Percentiles rank a stretch among this genome's conserved stretches.
phyloP scores from a whole-genome alignment of 2,113 vertebrate species.

The Trichomycterus rosablanca region DNA sequence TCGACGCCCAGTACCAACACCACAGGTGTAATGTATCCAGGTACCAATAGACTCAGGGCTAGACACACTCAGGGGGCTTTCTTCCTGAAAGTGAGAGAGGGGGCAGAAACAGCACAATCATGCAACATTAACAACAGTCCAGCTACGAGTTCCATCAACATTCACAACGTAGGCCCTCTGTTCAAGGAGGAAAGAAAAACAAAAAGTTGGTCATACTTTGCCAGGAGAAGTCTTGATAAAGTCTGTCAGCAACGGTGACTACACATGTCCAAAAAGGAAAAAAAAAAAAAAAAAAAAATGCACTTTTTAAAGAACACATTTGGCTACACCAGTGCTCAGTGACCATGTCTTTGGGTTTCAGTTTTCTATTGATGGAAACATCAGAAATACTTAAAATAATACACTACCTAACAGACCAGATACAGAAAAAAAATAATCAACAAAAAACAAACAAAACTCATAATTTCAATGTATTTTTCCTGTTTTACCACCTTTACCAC shows the following conservation, averaged over 20 bases:
- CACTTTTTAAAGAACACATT: conserved; percentile 6
- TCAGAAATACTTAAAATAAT: too few species aligned
- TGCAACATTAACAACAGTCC: conserved; percentile 83
- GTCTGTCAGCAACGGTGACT: conserved; percentile 53
- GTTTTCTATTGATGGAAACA: neutral
- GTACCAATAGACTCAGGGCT: conserved; percentile 93
- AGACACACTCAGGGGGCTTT: conserved; percentile 95
- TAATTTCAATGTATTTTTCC: too few species aligned
- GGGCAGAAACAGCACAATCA: conserved; percentile 79
- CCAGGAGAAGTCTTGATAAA: conserved; percentile 46
- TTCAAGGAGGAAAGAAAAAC: conserved; percentile 2
- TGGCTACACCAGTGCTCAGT: too few species aligned
- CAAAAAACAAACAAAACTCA: too few species aligned
- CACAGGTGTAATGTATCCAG: conserved; percentile 94
- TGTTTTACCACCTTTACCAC: too few species aligned
- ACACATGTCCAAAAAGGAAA: conserved; percentile 42
- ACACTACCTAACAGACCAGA: neutral
- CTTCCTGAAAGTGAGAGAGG: conserved; percentile 91
- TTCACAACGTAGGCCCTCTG: conserved; percentile 39
- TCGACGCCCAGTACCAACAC: conserved; percentile 93
- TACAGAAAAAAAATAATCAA: too few species aligned
- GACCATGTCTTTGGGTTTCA: too few species aligned
- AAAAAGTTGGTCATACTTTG: conserved; percentile 47
- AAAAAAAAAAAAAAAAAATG: conserved; percentile 13
- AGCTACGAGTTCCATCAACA: conserved; percentile 66